phyloP scores from a whole-genome alignment of 2,888 invertebrate species.

The Margaritifera margaritifera region DNA sequence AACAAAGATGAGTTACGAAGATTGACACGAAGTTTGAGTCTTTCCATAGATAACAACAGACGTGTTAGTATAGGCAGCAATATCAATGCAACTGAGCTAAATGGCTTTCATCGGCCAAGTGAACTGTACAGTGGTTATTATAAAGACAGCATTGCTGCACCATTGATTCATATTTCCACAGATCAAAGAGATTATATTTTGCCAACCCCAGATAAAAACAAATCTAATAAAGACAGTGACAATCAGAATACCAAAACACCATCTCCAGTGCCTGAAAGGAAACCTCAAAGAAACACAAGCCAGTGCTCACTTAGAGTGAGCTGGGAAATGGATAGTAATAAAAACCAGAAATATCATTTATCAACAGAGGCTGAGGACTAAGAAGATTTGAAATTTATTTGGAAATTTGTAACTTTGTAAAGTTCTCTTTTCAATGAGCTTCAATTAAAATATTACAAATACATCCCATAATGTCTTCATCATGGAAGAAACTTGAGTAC shows the following conservation, averaged over 20 bases:
- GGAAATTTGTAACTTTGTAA: no score
- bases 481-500: no score
- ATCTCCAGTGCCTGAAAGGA: no score
- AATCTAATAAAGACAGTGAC: no score
- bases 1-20: constrained; percentile 50
- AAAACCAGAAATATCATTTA: constrained; percentile 36
- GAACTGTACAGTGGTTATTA: constrained; percentile 6
- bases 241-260: no score
- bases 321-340: constrained; percentile 38
- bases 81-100: constrained; percentile 34
- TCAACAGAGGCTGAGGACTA: constrained; percentile 5
- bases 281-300: neutral
- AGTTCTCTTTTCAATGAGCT: no score
- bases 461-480: no score
- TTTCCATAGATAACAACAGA: constrained; percentile 54
- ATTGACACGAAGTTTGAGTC: constrained; percentile 54
- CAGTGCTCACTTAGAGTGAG: constrained; percentile 24
- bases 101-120: constrained; percentile 21
- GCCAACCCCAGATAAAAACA: neutral
- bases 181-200: constrained; percentile 5
- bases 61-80: constrained; percentile 34
- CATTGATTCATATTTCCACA: constrained; percentile 6
- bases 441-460: no score
- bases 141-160: constrained; percentile 9
- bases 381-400: no score